Evolutionary conservation across 2,797 vertebrate species (phyloP).

Genomic region (Uromys caudimaculatus): DNA sequence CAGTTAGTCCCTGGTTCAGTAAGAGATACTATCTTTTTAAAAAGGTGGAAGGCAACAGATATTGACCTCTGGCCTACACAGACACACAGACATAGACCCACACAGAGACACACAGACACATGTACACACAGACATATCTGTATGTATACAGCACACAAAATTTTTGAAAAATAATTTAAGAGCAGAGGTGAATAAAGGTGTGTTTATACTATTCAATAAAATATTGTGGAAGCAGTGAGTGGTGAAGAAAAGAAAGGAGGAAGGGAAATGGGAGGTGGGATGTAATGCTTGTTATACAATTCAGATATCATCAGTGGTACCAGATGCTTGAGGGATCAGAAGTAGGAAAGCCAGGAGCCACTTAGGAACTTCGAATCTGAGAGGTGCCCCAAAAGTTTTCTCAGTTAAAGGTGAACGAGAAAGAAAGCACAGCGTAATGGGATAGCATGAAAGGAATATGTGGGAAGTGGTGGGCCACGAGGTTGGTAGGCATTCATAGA

Average conservation of each 20-base stretch:
- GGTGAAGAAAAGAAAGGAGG: not conserved
- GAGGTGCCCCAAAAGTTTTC: slow-evolving; percentile 1
- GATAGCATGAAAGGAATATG: not conserved
- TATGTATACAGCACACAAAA: not conserved
- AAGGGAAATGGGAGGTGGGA: not conserved
- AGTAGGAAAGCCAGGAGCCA: not conserved
- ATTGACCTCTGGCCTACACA: not conserved
- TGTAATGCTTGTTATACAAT: not conserved
- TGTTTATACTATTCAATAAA: slow-evolving; percentile 3
- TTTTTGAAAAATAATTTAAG: not conserved
- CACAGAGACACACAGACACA: not conserved
- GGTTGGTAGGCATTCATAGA: slow-evolving; percentile 5
- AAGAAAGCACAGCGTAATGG: not conserved
- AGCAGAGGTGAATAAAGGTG: not conserved
- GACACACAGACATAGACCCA: not conserved
- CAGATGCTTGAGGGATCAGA: not conserved
- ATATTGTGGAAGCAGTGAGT: slow-evolving; percentile 20
- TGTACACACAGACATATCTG: not conserved
- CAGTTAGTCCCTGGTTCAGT: not conserved
- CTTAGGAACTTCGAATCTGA: slow-evolving; percentile 53
- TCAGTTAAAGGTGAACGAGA: slow-evolving; percentile 35
- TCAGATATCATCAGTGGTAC: not conserved
- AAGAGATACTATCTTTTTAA: not conserved
- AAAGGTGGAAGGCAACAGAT: not conserved
- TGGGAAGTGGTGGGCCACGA: not conserved